Evolutionary conservation across 1,140 invertebrate genomes (phyloP).

Genomic region (Arion vulgaris): DNA sequence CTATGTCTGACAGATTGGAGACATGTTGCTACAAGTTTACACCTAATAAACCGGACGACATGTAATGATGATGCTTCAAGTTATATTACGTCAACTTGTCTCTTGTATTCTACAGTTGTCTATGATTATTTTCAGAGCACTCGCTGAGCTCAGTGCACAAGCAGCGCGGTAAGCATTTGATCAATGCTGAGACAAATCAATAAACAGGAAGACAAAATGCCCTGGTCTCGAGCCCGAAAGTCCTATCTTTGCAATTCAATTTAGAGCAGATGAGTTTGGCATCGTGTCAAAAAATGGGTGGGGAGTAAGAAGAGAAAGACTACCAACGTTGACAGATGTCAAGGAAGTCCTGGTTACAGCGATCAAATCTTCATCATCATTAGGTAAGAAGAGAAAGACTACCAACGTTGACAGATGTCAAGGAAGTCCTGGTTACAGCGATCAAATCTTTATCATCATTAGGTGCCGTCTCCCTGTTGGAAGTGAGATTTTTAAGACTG

Average conservation of each 20-base stretch:
- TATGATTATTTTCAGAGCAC: not conserved
- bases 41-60: too few relatives aligned
- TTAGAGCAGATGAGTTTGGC: not conserved
- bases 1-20: too few relatives aligned
- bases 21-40: too few relatives aligned
- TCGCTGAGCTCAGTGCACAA: not conserved
- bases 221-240: not conserved
- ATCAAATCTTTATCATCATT: too few relatives aligned
- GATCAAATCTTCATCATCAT: not conserved
- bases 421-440: too few relatives aligned
- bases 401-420: too few relatives aligned
- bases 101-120: not conserved
- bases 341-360: not conserved
- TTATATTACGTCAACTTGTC: too few relatives aligned
- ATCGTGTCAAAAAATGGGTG: not conserved
- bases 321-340: not conserved
- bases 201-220: not conserved
- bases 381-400: too few relatives aligned
- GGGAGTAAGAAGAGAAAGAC: not conserved
- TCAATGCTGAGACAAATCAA: not conserved
- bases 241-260: slow-evolving; percentile 1
- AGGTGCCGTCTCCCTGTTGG: too few relatives aligned
- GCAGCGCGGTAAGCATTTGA: not conserved
- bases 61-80: too few relatives aligned
- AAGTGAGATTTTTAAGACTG: too few relatives aligned